A percentile compares a stretch with the other conserved stretches of the same genome.
Conservation (phyloP, 2,797 vertebrate species). For the Ataeniobius toweri region DNA sequence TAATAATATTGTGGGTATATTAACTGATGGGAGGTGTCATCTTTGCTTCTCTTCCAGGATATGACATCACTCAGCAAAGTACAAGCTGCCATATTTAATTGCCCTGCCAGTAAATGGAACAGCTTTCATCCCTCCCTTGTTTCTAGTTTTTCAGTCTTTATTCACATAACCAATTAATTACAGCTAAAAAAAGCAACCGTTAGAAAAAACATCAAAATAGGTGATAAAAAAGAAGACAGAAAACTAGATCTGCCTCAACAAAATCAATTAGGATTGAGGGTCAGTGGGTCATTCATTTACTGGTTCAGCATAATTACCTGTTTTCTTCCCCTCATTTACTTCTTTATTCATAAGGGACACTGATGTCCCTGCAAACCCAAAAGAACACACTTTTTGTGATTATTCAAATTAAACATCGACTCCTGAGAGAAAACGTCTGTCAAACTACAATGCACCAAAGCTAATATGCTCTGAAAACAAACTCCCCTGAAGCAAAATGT, state of each 20-base stretch:
- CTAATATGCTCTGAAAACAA: conserved; percentile 71
- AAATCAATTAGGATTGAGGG: conserved; percentile 82
- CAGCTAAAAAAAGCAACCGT: conserved; percentile 47
- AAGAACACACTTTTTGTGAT: conserved; percentile 72
- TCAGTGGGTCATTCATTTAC: conserved; percentile 82
- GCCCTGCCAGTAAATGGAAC: conserved; percentile 54
- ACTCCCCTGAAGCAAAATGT: conserved; percentile 61
- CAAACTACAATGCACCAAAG: conserved; percentile 52
- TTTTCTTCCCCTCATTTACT: conserved; percentile 83
- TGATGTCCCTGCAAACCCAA: conserved; percentile 70
- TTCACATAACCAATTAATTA: conserved; percentile 79
- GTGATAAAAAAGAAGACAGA: conserved; percentile 50
- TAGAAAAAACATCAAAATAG: conserved; percentile 76
- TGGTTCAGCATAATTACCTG: conserved; percentile 85
- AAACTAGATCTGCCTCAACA: conserved; percentile 59
- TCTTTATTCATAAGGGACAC: conserved; percentile 80
- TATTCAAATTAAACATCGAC: conserved; percentile 82
- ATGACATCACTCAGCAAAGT: conserved; percentile 57
- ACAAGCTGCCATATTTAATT: conserved; percentile 54
- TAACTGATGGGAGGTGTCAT: conserved; percentile 34
- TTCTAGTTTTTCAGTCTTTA: conserved; percentile 59
- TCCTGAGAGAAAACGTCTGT: conserved; percentile 71
- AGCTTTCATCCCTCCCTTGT: conserved; percentile 35
- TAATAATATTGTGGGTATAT: conserved; percentile 30
- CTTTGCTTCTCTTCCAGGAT: conserved; percentile 59